Evolutionary conservation across 30 jellyfish, hydroid and myxozoan species (phyloP), one percentile per base, ranked within the genome.

Genomic region (Rhopilema esculentum): DNA sequence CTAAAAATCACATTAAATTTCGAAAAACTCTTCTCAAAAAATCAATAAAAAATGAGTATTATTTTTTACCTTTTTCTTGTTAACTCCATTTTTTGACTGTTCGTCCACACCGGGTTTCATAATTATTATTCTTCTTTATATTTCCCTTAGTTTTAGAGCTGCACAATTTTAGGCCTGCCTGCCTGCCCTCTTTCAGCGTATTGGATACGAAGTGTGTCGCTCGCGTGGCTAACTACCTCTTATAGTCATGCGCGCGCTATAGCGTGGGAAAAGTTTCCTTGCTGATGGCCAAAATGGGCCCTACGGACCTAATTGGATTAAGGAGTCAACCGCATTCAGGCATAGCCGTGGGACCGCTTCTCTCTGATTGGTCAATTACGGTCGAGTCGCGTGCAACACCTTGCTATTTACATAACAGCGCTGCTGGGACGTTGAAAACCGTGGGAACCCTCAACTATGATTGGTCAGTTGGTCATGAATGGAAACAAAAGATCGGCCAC

Each of bases 261-360:
- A 91, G 85, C 97, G 97, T 91, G 97, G 97, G 97, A 91, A 90
- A 91, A 88, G 71, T 80, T 75, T 75, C 71, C 86, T 27, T 66
- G 53, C 72, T 27, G 82, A 72, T 57, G 89, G 93, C 93, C 91
- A 90, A 91, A 82, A 18, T 51, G 91, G 81, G 80, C 83, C 78
- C 68, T 75, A 19, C 65, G 66, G 66, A 32, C 80, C 82, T 90
- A 90, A 90, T 90, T 90, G 89, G 97, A 90, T 90, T 90, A 90
- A 52, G 82, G 86, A 73, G 91, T 80, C 91, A 79, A 78, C 94
- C 92, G 93, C 91, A 91, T 78, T 91, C 92, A 83, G 72, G 91
- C 97, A 84, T 91, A 91, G 97, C 97, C 97, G 97, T 91, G 97
- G 97, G 97, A 91, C 89, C 62, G 93, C 94, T 77, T 74, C 69